These are phyloP conservation scores for Telmatherina bonti DNA, from an alignment of 2,797 vertebrate species.

Conservation along the genomic window DNA sequence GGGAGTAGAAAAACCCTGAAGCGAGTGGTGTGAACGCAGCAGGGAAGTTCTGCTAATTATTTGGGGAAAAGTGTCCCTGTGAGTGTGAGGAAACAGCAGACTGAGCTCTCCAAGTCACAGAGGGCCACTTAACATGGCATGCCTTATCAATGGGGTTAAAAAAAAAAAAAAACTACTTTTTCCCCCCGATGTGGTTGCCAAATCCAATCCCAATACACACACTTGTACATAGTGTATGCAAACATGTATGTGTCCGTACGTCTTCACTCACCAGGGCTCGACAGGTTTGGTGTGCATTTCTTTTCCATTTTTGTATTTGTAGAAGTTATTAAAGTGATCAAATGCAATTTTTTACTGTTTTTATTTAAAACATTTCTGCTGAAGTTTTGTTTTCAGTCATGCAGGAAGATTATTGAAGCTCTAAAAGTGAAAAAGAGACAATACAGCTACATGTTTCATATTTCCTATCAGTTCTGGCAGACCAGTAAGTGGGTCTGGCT, in stretches of 20 bases:
- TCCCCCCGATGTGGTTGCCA: slow-evolving; percentile 60
- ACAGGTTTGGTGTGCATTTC: slow-evolving; percentile 39
- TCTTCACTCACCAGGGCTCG: slow-evolving; percentile 41
- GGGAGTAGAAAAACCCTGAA: neutral
- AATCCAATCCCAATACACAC: slow-evolving; percentile 54
- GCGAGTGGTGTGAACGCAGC: neutral
- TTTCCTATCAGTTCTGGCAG: slow-evolving; percentile 11
- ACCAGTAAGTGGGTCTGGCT: slow-evolving; percentile 23
- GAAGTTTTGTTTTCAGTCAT: neutral
- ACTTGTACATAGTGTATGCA: slow-evolving; percentile 67
- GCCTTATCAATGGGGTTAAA: slow-evolving; percentile 44
- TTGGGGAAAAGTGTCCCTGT: neutral
- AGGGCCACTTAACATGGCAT: slow-evolving; percentile 53
- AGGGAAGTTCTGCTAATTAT: neutral
- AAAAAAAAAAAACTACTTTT: neutral
- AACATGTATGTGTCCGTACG: slow-evolving; percentile 33
- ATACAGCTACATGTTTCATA: neutral
- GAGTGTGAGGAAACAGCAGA: slow-evolving; percentile 19
- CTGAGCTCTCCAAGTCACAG: slow-evolving; percentile 44
- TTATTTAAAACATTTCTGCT: neutral
- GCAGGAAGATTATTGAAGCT: neutral
- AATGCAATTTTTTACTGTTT: slow-evolving; percentile 15
- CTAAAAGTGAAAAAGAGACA: neutral
- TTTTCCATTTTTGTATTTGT: slow-evolving; percentile 50
- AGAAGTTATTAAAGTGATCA: slow-evolving; percentile 33